These are phyloP conservation scores for Euwallacea similis DNA, from an alignment of 1,140 invertebrate species.

Conservation along the genomic window DNA sequence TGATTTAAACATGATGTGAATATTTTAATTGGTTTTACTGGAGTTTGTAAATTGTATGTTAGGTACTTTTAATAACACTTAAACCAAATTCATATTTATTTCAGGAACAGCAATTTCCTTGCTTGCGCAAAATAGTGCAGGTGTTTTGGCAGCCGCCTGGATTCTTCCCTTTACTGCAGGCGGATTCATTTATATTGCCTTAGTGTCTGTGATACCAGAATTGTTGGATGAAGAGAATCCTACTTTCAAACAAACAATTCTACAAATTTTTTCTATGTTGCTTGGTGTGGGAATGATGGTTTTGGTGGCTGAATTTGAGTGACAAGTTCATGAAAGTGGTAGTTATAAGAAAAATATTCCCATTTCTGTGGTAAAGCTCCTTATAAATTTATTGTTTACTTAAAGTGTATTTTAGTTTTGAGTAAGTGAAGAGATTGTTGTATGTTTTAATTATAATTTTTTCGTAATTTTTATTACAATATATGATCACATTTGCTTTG, in stretches of 20 bases:
- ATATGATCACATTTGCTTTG: too few relatives aligned
- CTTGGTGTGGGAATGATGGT: constrained; percentile 92
- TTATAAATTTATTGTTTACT: too few relatives aligned
- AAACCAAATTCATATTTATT: not conserved
- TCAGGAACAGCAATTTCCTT: constrained; percentile 80
- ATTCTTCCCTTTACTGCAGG: constrained; percentile 96
- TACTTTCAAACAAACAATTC: constrained; percentile 80
- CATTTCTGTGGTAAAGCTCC: too few relatives aligned
- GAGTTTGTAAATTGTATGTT: not conserved
- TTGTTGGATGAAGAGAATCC: constrained; percentile 75
- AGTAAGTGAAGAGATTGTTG: too few relatives aligned
- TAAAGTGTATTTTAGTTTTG: too few relatives aligned
- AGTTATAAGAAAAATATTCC: too few relatives aligned
- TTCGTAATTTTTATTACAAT: too few relatives aligned
- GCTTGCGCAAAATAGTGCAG: constrained; percentile 71
- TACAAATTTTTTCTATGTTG: constrained; percentile 82
- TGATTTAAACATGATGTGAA: not conserved
- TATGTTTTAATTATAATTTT: too few relatives aligned
- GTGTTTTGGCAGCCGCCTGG: constrained; percentile 77
- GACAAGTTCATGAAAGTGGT: too few relatives aligned
- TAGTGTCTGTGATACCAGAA: constrained; percentile 95
- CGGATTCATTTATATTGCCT: constrained; percentile 98
- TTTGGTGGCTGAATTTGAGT: constrained; percentile 85
- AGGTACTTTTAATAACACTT: not conserved
- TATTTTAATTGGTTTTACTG: not conserved